Conservation (phyloP, 2,888 invertebrate genomes). For the Mythimna impura region DNA sequence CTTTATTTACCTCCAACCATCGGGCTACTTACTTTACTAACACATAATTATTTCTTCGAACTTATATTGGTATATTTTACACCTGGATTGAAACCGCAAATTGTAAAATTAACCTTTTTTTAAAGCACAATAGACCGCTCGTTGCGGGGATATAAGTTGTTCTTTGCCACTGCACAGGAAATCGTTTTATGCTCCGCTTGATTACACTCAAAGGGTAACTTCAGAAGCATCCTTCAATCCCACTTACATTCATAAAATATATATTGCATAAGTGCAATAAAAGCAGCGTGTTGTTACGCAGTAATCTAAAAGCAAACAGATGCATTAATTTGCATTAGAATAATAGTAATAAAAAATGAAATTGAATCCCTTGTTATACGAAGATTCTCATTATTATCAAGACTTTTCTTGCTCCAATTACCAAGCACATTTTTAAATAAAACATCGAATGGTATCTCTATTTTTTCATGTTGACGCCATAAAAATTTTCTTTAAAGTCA, state of each 20-base stretch:
- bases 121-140: constrained; percentile 61
- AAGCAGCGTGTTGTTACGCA: constrained; percentile 9
- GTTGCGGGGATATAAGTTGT: constrained; percentile 72
- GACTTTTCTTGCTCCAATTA: background rate
- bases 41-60: constrained; percentile 44
- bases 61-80: constrained; percentile 59
- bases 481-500: constrained; percentile 34
- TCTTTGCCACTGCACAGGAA: constrained; percentile 78
- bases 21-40: constrained; percentile 36
- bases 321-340: constrained; percentile 24
- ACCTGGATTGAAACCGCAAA: constrained; percentile 74
- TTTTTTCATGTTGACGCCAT: constrained; percentile 35
- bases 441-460: constrained; percentile 11
- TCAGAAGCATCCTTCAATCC: constrained; percentile 40
- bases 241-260: constrained; percentile 39
- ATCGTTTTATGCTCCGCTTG: constrained; percentile 83
- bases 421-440: constrained; percentile 10
- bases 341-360: constrained; percentile 22
- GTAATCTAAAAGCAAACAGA: constrained; percentile 37
- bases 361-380: background rate
- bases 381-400: constrained; percentile 14
- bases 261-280: constrained; percentile 26
- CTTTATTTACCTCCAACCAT: constrained; percentile 44
- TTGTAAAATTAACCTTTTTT: constrained; percentile 75
- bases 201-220: constrained; percentile 60